Base-by-base conservation (phyloP, 2,113 vertebrate genomes). In the Calonectris borealis region DNA sequence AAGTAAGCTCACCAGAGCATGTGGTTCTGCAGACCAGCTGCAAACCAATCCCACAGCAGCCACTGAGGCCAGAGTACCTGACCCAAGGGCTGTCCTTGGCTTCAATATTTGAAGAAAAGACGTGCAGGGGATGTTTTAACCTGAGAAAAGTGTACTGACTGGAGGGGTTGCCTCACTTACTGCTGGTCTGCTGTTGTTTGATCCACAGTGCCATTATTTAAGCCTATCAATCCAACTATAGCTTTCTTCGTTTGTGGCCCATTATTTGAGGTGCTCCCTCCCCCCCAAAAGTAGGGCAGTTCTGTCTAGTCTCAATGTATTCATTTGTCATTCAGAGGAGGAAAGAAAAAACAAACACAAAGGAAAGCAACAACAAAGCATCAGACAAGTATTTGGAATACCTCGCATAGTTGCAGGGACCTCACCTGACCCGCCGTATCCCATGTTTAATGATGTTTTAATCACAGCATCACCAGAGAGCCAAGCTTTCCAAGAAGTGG, bases 391-490 rank as follows among this genome's bases (percentile, higher is more conserved):
- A 77, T 68, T 91, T 93, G 42, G 78, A 96, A 95, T 96, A 93
- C 68, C 78, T 95, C 3, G 0, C 82, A 94, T 86, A 96, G 79
- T 91, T 96, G 51, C 68, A 91, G 71, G 57, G 84, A 95, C 93
- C 94, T 96, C 87, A 95, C 96, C 94, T 95, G 95, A 91, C 97
- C 96, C 92, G 82, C 38, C 4, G 4, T 77, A 94, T 61, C 32
- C 91, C 79, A 58, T 9, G n/a, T 83, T 94, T 88, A 95, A 95
- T 0, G 2, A 55, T 31, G 54, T 86, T 97, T 96, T 95, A 91
- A 89, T 96, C 93, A 91, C 66, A 83, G 80, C 58, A 86, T 36
- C 66, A 90, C 36, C 25, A 75, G 40, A 73, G 46, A 51, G 78
- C 68, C 84, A 91, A 86, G 82, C 78, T 75, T 94, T 96, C 93